Evolutionary conservation across 2,113 vertebrate species (phyloP).

Genomic region (Romanogobio albipinnatus): DNA sequence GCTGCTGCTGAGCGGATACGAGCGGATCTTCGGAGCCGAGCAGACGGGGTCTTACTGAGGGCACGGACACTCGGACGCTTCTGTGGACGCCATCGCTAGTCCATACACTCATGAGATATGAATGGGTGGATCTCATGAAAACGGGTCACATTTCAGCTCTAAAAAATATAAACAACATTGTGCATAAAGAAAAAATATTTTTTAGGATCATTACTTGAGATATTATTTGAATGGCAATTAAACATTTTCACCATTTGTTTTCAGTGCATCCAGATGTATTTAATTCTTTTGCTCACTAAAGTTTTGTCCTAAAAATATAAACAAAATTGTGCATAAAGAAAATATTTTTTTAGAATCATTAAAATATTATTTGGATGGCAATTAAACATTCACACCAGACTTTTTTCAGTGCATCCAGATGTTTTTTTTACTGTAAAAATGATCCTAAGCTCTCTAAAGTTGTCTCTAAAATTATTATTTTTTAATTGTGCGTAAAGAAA

Average conservation of each 20-base stretch:
- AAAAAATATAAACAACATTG: neutral
- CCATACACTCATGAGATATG: neutral
- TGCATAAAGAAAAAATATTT: neutral
- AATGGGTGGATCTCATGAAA: neutral
- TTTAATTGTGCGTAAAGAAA: no score
- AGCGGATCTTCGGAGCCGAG: slow-evolving; percentile 73
- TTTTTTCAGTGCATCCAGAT: neutral
- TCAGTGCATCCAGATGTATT: neutral
- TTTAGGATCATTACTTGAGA: neutral
- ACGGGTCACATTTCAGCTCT: neutral
- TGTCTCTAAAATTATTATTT: no score
- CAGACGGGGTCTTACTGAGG: slow-evolving; percentile 59
- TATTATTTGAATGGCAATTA: neutral
- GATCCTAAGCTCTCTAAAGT: neutral
- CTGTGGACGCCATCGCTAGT: neutral
- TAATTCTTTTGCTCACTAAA: neutral
- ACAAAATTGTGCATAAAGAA: neutral
- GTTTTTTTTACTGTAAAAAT: neutral
- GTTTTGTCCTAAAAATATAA: neutral
- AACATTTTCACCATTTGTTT: neutral
- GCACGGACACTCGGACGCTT: neutral
- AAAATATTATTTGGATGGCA: neutral
- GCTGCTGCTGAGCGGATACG: slow-evolving; percentile 83
- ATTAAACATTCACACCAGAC: neutral
- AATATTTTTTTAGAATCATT: neutral